Base-by-base conservation (phyloP, 37 sponge, comb jelly and placozoan species). In the Amphimedon queenslandica region DNA sequence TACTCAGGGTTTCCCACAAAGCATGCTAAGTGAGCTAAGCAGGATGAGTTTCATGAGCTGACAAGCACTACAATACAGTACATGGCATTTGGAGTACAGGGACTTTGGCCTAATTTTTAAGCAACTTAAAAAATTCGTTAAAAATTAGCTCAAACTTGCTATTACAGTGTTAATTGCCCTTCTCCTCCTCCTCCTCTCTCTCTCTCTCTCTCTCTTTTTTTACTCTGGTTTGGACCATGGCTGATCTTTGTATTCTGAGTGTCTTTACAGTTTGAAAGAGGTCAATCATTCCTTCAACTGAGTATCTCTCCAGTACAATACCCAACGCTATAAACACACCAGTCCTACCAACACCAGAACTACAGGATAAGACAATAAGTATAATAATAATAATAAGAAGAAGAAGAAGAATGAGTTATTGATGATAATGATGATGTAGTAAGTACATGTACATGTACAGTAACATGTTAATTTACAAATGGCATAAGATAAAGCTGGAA, bases 151-250 rank as follows among this genome's bases (percentile, higher is more conserved):
- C n/a, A n/a, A n/a, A n/a, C n/a, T n/a, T n/a, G n/a, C n/a, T n/a
- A n/a, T n/a, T n/a, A n/a, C n/a, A n/a, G n/a, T n/a, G n/a, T n/a
- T n/a, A n/a, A n/a, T n/a, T n/a, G n/a, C n/a, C n/a, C n/a, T n/a
- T n/a, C n/a, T n/a, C n/a, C n/a, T n/a, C n/a, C n/a, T n/a, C n/a
- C n/a, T n/a, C n/a, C n/a, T n/a, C n/a, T n/a, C n/a, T n/a, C n/a
- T n/a, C n/a, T n/a, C n/a, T n/a, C n/a, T n/a, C n/a, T n/a, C 53
- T 18, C 13, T 47, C 40, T 4, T 4, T 16, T 2, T 93, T 89
- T 58, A 96, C 97, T 73, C 88, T 67, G 40, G 92, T 97, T 78
- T 91, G 93, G 32, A 97, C 99, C 92, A 94, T 91, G 73, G 90
- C 92, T 33, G 95, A 87, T 68, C 99, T 85, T 78, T 97, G 99